phyloP scores from a whole-genome alignment of 2,113 vertebrate genomes.

The Leptocoma aspasia region DNA sequence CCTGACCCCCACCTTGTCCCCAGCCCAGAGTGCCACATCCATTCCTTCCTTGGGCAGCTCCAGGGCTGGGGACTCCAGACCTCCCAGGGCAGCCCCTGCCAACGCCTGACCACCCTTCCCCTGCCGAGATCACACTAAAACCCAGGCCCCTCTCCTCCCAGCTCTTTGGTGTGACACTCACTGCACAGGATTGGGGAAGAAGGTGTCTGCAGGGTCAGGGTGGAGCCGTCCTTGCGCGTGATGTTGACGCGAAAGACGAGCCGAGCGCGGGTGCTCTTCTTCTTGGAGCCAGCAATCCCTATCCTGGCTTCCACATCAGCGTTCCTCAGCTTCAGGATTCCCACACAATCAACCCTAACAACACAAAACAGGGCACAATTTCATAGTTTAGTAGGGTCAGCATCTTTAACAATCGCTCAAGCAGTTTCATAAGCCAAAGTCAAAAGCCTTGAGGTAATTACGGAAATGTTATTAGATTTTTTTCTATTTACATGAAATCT shows the following conservation, averaged over 20 bases:
- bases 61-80: background rate
- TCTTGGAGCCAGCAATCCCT: slow-evolving; percentile 95
- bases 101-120: accelerated
- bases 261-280: slow-evolving; percentile 95
- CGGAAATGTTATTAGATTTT: background rate
- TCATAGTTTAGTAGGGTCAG: background rate
- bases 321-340: slow-evolving; percentile 95
- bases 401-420: background rate
- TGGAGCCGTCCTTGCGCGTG: slow-evolving; percentile 87
- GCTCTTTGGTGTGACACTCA: slow-evolving; percentile 70
- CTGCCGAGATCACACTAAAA: background rate
- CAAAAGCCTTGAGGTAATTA: background rate
- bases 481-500: background rate
- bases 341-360: slow-evolving; percentile 93
- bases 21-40: background rate
- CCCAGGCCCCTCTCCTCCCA: background rate
- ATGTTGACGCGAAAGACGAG: slow-evolving; percentile 95
- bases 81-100: background rate
- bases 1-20: accelerated
- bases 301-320: slow-evolving; percentile 98
- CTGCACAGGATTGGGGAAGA: slow-evolving; percentile 96
- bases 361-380: background rate
- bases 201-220: slow-evolving; percentile 90
- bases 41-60: accelerated
- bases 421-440: background rate